Evolutionary conservation across 1,140 invertebrate species (phyloP), one percentile per base, ranked within the genome.

Genomic region (Drosophila ogumai): DNA sequence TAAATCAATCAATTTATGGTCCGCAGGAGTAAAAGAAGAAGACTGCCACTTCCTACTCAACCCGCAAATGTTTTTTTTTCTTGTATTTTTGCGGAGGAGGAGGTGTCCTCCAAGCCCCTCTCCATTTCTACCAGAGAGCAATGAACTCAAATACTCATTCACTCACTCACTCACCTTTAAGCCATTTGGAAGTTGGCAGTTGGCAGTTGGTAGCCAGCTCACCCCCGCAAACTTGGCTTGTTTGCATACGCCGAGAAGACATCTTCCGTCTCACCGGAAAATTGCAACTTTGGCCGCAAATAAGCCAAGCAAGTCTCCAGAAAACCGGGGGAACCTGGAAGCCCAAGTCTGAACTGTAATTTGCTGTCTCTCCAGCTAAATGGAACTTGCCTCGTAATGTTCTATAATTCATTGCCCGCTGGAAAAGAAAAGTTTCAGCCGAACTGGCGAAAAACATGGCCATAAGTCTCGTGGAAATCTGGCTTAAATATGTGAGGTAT

Each of bases 1-100:
- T 87, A 88, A 87, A 87, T 87, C 84, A 87, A 87, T 87, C 84
- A 87, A 87, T 88, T 87, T 87, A 88, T 88, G 64, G 79, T 79
- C 66, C 63, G 69, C 67, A 57, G 49, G 50, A 63, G 49, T 61
- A 32, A 32, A 46, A 64, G 54, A 38, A 54, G 55, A 77, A 63
- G 38, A 63, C 65, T 63, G 68, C 66, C 68, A 72, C 68, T 72
- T 72, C 68, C 67, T 72, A 71, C 66, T 71, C 66, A 71, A 12
- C 28, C 31, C 32, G 13, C 34, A 54, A 67, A n/a, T 31, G 10
- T 34, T 31, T 6, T 6, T 31, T n/a, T n/a, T 36, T 38, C 6
- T 38, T 38, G 25, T 28, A 28, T 38, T 38, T 44, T 40, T 52
- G 56, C 50, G 43, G 22, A 58, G 74, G 59, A 41, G 49, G 34